Percentiles rank a stretch among this genome's conserved stretches.
These are phyloP conservation scores for Lucilia cuprina DNA, from an alignment of 1,140 invertebrate species.

Conservation along the genomic window DNA sequence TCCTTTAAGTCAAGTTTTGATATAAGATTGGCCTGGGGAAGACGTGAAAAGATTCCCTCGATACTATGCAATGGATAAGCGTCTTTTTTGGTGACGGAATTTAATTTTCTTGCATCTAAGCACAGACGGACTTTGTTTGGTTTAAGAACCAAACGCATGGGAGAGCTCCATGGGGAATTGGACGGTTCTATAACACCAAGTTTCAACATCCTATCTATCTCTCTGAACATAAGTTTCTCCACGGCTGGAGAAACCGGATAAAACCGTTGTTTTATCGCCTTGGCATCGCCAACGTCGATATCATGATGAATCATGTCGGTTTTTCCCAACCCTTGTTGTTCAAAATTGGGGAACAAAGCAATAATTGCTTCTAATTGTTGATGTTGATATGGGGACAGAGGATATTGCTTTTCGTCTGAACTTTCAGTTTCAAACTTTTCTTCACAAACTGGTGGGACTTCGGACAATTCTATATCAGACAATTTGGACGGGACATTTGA, in stretches of 20 bases:
- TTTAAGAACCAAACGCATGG: not conserved
- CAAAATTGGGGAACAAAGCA: conserved; percentile 60
- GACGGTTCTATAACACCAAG: conserved; percentile 21
- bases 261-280: conserved; percentile 26
- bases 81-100: conserved; percentile 49
- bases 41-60: conserved; percentile 47
- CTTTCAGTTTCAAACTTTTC: conserved; percentile 51
- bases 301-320: conserved; percentile 42
- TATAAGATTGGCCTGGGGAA: conserved; percentile 41
- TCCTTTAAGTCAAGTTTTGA: conserved; percentile 45
- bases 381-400: conserved; percentile 51
- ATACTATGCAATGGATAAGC: conserved; percentile 48
- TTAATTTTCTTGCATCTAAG: conserved; percentile 23
- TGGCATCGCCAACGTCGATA: conserved; percentile 12
- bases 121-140: conserved; percentile 35
- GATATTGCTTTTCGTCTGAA: conserved; percentile 57
- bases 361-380: conserved; percentile 62
- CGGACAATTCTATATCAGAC: not conserved
- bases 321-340: conserved; percentile 63
- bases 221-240: conserved; percentile 27
- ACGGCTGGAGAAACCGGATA: conserved; percentile 31
- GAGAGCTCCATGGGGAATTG: not conserved
- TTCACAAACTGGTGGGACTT: not conserved
- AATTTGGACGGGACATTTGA: too few relatives aligned
- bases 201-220: conserved; percentile 26